Evolutionary conservation across 2,888 invertebrate species (phyloP), one percentile per base, ranked within the genome.

Genomic region (Ethmia dodecea): DNA sequence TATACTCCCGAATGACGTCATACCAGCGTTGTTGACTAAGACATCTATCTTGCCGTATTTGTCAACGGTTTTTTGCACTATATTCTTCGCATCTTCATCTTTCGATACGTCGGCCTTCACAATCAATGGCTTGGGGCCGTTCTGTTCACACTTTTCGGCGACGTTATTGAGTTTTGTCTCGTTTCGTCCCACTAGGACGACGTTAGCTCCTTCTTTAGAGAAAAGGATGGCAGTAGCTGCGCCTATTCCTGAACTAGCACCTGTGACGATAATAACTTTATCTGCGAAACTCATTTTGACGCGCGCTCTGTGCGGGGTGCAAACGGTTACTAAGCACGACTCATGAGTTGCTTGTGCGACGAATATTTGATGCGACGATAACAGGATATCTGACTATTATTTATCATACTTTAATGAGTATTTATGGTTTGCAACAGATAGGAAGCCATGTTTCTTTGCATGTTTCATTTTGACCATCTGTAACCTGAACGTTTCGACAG

Each of bases 21-120:
- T 45, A 0, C 55, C 69, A n/a, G 68, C 68, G 13, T 62, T 68
- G 37, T 70, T 70, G 0, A 70, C 46, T 3, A 68, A 43, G 1
- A 71, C 40, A 27, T 71, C 63, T 0, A 71, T 36, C 40, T 59
- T 59, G 0, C 55, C 56, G 27, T 48, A 69, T 16, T 41, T 46
- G 0, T 51, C 39, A 3, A 65, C 34, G 1, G 59, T 56, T 43
- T 55, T 34, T 3, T 44, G 20, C 0, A 69, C 20, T 0, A 63
- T 40, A 5, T 30, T 38, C n/a, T 45, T 39, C 0, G 42, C 46
- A 13, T 60, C 56, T 2, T 38, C 42, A 11, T 64, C 62, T 12
- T 56, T 49, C 2, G 55, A 32, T 1, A 68, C 25, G 11, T 69
- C 68, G 0, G 57, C 61, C 42, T 43, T 51, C 10, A 69, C 45